phyloP scores from a whole-genome alignment of 2,888 invertebrate genomes.

The Amaurobius ferox region DNA sequence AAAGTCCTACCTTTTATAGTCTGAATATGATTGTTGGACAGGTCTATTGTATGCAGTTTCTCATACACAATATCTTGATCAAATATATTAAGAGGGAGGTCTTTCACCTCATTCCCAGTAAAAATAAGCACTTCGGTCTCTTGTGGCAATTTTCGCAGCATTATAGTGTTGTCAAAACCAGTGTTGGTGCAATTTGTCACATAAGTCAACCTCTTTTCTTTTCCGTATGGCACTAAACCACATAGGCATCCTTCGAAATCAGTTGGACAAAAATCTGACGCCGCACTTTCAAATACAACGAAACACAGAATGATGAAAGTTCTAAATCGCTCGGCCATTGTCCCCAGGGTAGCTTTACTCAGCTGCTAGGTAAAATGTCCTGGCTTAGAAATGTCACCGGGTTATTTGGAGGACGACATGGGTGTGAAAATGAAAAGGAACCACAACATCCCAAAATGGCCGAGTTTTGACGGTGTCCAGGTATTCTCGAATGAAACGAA shows the following conservation, averaged over 20 bases:
- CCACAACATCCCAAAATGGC: background rate
- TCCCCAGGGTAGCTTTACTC: background rate
- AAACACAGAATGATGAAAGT: background rate
- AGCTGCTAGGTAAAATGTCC: too few relatives aligned
- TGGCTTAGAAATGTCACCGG: too few relatives aligned
- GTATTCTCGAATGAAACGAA: background rate
- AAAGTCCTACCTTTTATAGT: slow-evolving; percentile 86
- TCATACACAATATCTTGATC: slow-evolving; percentile 82
- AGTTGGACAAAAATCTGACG: slow-evolving; percentile 66
- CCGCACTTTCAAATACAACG: background rate
- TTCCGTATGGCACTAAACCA: slow-evolving; percentile 66
- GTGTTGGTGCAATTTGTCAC: slow-evolving; percentile 85
- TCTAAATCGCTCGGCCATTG: background rate
- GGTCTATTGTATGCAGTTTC: slow-evolving; percentile 82
- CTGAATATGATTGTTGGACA: slow-evolving; percentile 85
- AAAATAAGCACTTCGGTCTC: slow-evolving; percentile 84
- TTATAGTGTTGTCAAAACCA: slow-evolving; percentile 81
- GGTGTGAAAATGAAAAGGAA: too few relatives aligned
- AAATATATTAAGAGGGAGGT: slow-evolving; percentile 85
- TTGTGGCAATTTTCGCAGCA: slow-evolving; percentile 82
- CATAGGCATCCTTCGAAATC: slow-evolving; percentile 74
- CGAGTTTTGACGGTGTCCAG: background rate
- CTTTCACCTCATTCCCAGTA: slow-evolving; percentile 83
- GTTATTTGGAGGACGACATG: too few relatives aligned
- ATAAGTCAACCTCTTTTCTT: slow-evolving; percentile 77